Conservation (phyloP, 2,888 invertebrate species). For the Amphipyra berbera region DNA sequence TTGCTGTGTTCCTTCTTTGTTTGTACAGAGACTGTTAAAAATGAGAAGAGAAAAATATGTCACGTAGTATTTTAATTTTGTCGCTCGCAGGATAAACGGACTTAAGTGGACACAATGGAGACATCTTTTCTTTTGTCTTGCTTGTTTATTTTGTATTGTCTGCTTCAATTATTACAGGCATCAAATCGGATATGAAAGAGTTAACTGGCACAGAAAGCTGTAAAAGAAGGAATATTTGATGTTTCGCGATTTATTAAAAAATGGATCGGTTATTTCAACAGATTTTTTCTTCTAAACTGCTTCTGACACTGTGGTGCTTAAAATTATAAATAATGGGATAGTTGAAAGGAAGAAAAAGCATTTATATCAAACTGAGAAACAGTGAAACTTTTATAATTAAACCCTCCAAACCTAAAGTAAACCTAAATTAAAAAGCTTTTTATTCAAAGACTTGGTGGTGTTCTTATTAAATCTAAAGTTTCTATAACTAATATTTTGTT, state of each 20-base stretch:
- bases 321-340: conserved; percentile 10
- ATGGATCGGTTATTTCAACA: too few species aligned
- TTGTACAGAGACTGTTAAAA: conserved; percentile 17
- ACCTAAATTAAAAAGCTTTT: conserved; percentile 35
- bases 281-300: too few species aligned
- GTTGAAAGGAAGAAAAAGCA: conserved; percentile 17
- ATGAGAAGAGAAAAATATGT: conserved; percentile 18
- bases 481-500: conserved; percentile 6
- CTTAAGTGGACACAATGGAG: conserved; percentile 24
- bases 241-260: too few species aligned
- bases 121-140: conserved; percentile 26
- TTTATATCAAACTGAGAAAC: conserved; percentile 24
- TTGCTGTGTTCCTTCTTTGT: conserved; percentile 37
- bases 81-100: conserved; percentile 21
- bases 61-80: conserved; percentile 31
- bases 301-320: not conserved
- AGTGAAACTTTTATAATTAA: conserved; percentile 45
- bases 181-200: conserved; percentile 31
- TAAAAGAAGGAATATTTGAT: not conserved
- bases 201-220: conserved; percentile 5
- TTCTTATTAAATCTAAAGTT: conserved; percentile 22
- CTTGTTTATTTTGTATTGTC: conserved; percentile 22
- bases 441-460: conserved; percentile 17
- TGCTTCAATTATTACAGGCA: conserved; percentile 19
- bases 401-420: conserved; percentile 16